Conservation (phyloP, 2,797 vertebrate species). For the Oceanodroma leucorhoa region DNA sequence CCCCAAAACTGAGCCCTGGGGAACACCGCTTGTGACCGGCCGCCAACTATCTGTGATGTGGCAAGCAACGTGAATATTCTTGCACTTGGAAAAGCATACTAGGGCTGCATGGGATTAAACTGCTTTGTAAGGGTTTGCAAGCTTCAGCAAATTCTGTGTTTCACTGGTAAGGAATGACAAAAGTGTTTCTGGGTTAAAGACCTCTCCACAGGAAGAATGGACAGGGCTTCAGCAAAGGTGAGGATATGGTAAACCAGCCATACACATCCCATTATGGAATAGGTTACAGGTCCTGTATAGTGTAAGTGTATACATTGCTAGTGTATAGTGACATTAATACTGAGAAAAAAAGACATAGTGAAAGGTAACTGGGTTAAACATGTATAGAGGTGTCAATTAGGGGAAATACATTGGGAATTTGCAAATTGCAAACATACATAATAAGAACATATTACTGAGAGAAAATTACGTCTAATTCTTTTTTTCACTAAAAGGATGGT, state of each 20-base stretch:
- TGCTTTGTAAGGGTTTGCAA: background rate
- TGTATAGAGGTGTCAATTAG: background rate
- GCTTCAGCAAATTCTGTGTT: background rate
- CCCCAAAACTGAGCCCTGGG: too few species aligned
- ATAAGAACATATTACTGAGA: background rate
- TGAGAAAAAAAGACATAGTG: background rate
- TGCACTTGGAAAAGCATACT: background rate
- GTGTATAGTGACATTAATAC: background rate
- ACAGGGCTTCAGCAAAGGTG: background rate
- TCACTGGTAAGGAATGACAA: background rate
- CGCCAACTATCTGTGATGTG: too few species aligned
- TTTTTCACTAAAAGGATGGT: background rate
- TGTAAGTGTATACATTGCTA: rapidly evolving
- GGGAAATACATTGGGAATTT: background rate
- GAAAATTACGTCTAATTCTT: background rate
- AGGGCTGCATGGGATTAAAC: background rate
- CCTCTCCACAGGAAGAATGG: background rate
- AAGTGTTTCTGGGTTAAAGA: background rate
- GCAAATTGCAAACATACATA: background rate
- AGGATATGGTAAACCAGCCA: background rate
- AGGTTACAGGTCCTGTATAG: background rate
- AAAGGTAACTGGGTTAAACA: background rate
- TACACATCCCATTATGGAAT: background rate
- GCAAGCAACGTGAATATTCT: background rate
- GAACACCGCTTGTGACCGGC: too few species aligned